Evolutionary conservation across 2,113 vertebrate genomes (phyloP).

Genomic region (Chitala chitala): DNA sequence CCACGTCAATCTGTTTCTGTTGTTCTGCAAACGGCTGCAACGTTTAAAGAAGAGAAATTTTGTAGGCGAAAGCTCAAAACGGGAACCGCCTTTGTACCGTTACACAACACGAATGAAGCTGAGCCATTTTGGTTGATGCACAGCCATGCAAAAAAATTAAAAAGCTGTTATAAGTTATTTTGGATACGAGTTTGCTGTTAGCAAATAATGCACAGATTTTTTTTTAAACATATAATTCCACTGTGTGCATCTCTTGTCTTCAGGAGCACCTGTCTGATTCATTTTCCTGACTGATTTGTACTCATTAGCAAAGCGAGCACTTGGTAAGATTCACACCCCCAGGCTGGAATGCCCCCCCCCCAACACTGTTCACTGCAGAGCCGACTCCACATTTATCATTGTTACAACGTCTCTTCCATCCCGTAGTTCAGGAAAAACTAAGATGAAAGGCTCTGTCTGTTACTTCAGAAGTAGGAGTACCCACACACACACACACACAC

Average conservation of each 20-base stretch:
- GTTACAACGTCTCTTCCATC: constrained; percentile 1
- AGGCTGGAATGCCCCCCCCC: not conserved
- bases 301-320: constrained; percentile 1
- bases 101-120: no score
- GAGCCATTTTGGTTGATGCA: no score
- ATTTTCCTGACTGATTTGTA: constrained; percentile 19
- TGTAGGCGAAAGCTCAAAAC: no score
- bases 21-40: no score
- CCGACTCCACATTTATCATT: constrained; percentile 21
- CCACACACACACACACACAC: not conserved
- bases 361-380: not conserved
- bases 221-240: not conserved
- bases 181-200: not conserved
- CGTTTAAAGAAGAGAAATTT: no score
- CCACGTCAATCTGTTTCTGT: no score
- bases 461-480: not conserved
- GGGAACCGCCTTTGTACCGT: no score
- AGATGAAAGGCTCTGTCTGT: constrained; percentile 10
- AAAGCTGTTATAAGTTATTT: not conserved
- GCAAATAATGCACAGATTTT: not conserved
- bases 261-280: constrained; percentile 1
- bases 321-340: not conserved
- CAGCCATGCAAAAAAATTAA: no score
- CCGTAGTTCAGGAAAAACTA: not conserved
- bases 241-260: not conserved